Evolutionary conservation across 1,140 invertebrate species (phyloP).

Genomic region (Pseudomyrmex gracilis): DNA sequence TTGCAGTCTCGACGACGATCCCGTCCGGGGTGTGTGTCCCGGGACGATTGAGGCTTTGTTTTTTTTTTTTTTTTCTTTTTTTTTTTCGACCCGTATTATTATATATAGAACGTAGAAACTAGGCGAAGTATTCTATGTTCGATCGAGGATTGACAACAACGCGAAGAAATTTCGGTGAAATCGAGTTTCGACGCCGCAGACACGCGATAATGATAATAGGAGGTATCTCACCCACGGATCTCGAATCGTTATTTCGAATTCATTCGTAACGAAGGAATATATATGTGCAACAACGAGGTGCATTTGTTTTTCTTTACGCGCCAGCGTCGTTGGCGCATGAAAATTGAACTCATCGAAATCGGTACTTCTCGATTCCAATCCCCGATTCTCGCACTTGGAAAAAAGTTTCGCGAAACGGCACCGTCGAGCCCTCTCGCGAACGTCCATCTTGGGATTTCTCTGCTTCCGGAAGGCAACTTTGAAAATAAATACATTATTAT

Average conservation of each 20-base stretch:
- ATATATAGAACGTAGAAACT: conserved; percentile 37
- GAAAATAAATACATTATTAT: conserved; percentile 44
- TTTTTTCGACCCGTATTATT: conserved; percentile 18
- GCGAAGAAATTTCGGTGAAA: background rate
- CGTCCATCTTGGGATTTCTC: background rate
- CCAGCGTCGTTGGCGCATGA: background rate
- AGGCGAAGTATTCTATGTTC: conserved; percentile 17
- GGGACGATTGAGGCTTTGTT: conserved; percentile 17
- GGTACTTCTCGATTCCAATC: background rate
- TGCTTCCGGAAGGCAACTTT: conserved; percentile 43
- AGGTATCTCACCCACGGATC: no score
- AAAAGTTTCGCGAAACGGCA: background rate
- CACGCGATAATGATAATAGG: background rate
- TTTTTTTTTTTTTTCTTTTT: background rate
- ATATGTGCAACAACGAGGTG: background rate
- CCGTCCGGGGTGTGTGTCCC: background rate
- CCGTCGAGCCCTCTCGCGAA: conserved; percentile 8
- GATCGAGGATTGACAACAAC: background rate
- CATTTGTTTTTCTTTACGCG: background rate
- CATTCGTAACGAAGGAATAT: background rate
- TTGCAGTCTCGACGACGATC: conserved; percentile 36
- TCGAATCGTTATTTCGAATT: background rate
- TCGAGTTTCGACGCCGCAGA: background rate
- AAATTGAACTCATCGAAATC: conserved; percentile 7
- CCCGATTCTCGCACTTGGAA: background rate